Evolutionary conservation across 2,113 vertebrate species (phyloP), one percentile per base, ranked within the genome.

Genomic region (Rhombomys opimus): DNA sequence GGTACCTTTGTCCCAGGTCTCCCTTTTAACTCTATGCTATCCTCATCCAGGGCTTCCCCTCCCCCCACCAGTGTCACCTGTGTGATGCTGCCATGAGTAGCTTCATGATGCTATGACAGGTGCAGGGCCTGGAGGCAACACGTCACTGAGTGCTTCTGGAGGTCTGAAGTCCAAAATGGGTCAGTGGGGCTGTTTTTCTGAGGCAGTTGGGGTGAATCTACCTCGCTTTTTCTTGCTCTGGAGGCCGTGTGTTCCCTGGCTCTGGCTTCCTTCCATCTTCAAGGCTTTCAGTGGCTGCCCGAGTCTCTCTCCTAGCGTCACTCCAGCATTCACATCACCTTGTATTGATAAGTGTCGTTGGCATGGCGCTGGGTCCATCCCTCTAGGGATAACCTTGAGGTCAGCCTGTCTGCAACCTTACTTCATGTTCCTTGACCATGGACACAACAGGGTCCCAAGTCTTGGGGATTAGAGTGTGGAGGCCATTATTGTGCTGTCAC

Each of bases 401-500:
- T 52, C 7, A 38, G 67, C 50, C 23, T 6, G 23, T 46, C 25
- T 38, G 61, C 32, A 82, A 38, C 18, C 41, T 93, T 84, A 46
- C 23, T 89, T 67, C 50, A 11, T 59, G 73, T 63, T n/a, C 54
- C 38, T 63, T 57, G 13, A 54, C 27, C 7, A 2, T 0, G 11
- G n/a, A 18, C 25, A 38, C 22, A 30, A 57, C 14, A 4, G 1
- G 13, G 4, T n/a, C 78, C 9, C 50, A 35, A 0, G 52, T 14
- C 17, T 52, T 35, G 54, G 63, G 81, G 46, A 52, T 63, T 61
- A 32, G 73, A 82, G 10, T 0, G 1, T 50, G 46, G 15, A 57
- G 38, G 8, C 32, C 22, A 1, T 35, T 17, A 2, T 5, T 61
- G 2, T 57, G 78, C 22, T 8, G 1, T 0, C 50, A 5, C 17